phyloP scores from a whole-genome alignment of 2,797 vertebrate species.

The Naso thynnoides region DNA sequence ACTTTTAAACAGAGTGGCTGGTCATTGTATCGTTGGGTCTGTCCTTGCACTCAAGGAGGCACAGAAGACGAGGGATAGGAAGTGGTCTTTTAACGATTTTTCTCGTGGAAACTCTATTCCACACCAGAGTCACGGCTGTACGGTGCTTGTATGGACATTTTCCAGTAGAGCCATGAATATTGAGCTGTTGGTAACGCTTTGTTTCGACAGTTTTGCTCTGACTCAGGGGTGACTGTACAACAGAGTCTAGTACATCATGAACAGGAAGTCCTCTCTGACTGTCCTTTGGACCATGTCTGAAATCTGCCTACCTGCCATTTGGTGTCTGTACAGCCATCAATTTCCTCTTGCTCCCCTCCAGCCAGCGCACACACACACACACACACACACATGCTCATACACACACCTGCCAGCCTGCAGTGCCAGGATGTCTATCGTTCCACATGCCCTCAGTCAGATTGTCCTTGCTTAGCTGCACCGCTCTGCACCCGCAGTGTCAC shows the following conservation, averaged over 20 bases:
- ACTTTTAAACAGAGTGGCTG: background rate
- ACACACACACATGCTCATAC: slow-evolving; percentile 21
- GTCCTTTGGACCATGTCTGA: slow-evolving; percentile 50
- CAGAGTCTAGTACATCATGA: slow-evolving; percentile 30
- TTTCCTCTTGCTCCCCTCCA: slow-evolving; percentile 52
- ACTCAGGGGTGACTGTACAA: slow-evolving; percentile 14
- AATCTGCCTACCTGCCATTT: slow-evolving; percentile 49
- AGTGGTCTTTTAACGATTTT: background rate
- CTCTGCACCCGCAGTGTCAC: slow-evolving; percentile 58
- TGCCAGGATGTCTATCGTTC: slow-evolving; percentile 64
- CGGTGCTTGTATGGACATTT: background rate
- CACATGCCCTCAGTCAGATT: slow-evolving; percentile 60
- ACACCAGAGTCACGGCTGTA: background rate
- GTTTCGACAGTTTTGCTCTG: slow-evolving; percentile 12
- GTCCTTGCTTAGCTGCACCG: slow-evolving; percentile 45
- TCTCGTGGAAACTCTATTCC: background rate
- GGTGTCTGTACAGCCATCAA: slow-evolving; percentile 55
- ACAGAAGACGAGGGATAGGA: background rate
- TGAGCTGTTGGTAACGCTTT: background rate
- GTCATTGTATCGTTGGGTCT: background rate
- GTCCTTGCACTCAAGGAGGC: background rate
- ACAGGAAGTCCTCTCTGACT: slow-evolving; percentile 26
- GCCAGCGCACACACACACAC: slow-evolving; percentile 20
- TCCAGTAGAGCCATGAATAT: background rate
- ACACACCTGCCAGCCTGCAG: slow-evolving; percentile 47